A percentile compares a stretch with the other conserved stretches of the same genome.
Evolutionary conservation across 2,888 invertebrate species (phyloP).

Genomic region (Lomographa bimaculata): DNA sequence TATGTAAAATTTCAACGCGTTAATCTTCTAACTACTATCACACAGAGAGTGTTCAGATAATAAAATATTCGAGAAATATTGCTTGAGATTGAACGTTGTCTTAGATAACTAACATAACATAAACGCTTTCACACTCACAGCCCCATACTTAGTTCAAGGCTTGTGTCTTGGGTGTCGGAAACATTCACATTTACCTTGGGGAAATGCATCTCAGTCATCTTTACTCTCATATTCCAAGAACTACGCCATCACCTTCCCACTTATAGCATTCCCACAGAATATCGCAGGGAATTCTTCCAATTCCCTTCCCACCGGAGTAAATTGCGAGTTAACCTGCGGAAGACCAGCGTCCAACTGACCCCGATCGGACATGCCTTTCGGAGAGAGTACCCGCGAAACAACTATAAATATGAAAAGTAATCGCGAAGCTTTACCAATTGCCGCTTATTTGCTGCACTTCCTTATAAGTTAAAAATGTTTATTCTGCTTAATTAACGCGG

Average conservation of each 20-base stretch:
- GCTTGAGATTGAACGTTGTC: no score
- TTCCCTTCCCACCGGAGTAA: constrained; percentile 33
- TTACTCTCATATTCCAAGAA: constrained; percentile 6
- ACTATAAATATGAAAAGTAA: constrained; percentile 71
- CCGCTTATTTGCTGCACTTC: constrained; percentile 31
- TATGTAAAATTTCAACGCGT: no score
- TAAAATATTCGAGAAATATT: no score
- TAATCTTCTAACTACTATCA: no score
- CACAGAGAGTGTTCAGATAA: no score
- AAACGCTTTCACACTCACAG: no score
- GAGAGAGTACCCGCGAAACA: constrained; percentile 63
- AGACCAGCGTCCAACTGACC: constrained; percentile 58
- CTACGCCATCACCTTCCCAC: background rate
- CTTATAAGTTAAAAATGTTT: constrained; percentile 37
- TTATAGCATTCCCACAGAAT: constrained; percentile 12
- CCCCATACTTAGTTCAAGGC: no score
- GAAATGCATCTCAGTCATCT: no score
- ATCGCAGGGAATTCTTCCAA: constrained; percentile 10
- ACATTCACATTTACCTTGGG: no score
- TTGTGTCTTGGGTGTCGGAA: no score
- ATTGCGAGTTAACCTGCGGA: constrained; percentile 46
- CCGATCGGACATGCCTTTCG: constrained; percentile 49
- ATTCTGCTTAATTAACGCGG: constrained; percentile 34
- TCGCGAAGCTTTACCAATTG: constrained; percentile 51
- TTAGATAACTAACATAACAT: no score